These are phyloP conservation scores for Falco peregrinus DNA, from an alignment of 2,797 vertebrate species.

Conservation along the genomic window DNA sequence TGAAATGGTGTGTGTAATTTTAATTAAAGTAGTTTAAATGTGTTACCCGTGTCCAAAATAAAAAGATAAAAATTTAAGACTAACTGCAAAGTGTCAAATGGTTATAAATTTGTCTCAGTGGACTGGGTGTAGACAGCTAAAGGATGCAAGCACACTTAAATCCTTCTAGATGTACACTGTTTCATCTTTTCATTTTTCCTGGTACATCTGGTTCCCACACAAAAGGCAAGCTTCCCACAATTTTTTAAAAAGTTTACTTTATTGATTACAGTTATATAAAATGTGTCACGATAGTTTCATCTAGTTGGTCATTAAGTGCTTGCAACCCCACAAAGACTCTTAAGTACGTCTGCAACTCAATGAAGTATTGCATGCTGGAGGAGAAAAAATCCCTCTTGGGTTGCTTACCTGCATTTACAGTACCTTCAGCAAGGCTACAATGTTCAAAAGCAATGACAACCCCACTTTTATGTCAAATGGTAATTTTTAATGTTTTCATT, in stretches of 20 bases:
- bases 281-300: conserved; percentile 27
- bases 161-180: neutral
- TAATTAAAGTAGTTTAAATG: neutral
- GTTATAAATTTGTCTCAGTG: neutral
- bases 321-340: conserved; percentile 32
- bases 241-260: conserved; percentile 60
- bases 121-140: neutral
- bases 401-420: conserved; percentile 42
- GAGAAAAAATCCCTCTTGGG: neutral
- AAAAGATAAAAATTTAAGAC: neutral
- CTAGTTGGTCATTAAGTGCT: conserved; percentile 53
- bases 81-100: neutral
- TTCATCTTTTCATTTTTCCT: neutral
- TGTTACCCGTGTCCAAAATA: neutral
- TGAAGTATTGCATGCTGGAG: neutral
- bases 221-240: conserved; percentile 64
- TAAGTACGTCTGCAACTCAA: neutral
- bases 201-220: neutral
- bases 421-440: conserved; percentile 53
- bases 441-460: conserved; percentile 76
- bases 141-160: neutral
- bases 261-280: conserved; percentile 74
- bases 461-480: conserved; percentile 72
- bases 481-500: conserved; percentile 80
- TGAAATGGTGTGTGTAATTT: neutral